Evolutionary conservation across 2,888 invertebrate genomes (phyloP), one percentile per base, ranked within the genome.

Genomic region (Ptychoptera albimana): DNA sequence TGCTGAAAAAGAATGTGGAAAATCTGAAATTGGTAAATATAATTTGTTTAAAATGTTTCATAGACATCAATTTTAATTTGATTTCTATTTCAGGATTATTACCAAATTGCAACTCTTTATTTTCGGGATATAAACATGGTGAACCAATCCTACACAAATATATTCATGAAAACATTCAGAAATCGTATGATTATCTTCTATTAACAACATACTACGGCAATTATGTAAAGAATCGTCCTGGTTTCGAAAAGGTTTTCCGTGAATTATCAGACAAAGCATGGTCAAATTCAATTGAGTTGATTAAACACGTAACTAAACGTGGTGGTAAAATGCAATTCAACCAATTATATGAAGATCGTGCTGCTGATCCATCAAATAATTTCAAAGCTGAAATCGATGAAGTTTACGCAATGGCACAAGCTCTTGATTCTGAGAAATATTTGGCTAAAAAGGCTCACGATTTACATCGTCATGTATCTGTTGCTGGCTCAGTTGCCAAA

Each of bases 161-260:
- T 51, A 51, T 67, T 59, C 79, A 77, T 54, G 63, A 73, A 2
- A 79, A 84, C 52, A 65, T 87, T 30, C 70, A 73, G 44, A 69
- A 76, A n/a, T 86, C 83, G 1, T 85, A 77, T 55, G 79, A 85
- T 49, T 84, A 79, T 54, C 67, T 87, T 9, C 64, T 85, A 2
- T 72, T 85, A 60, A 73, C 84, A 1, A 75, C 83, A 0, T 77
- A 81, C 61, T 87, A 80, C 63, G 79, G 78, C 54, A 82, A 81
- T 55, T 85, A 79, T 60, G 74, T 79, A 57, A 77, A 77, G 30
- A 80, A 83, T 64, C 71, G 87, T 30, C 73, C 70, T 15, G 87
- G 87, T 4, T 85, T 88, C 63, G 73, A 75, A 53, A 79, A 78
- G 56, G 62, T 85, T 9, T 85, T 81, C 67, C 73, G 75, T 52